phyloP scores from a whole-genome alignment of 2,113 vertebrate species.

The Bombycilla garrulus region DNA sequence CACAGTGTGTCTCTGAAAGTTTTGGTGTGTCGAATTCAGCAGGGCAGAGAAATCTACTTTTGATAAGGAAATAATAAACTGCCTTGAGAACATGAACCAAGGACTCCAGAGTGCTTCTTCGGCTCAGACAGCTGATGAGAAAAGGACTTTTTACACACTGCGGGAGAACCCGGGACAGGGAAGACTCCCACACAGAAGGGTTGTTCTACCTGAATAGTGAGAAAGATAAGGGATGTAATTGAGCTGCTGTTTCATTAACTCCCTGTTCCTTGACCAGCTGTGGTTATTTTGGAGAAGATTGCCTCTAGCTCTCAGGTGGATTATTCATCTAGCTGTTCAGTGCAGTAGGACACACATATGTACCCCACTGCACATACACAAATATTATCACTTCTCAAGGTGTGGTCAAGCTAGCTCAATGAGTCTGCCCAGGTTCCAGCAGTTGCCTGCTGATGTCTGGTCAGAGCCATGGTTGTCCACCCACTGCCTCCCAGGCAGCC shows the following conservation, averaged over 20 bases:
- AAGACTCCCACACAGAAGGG: no score
- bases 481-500: not conserved
- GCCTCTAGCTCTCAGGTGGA: not conserved
- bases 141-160: no score
- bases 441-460: not conserved
- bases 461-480: not conserved
- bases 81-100: no score
- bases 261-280: not conserved
- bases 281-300: not conserved
- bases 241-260: not conserved
- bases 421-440: no score
- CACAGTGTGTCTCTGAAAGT: no score
- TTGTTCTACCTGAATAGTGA: not conserved
- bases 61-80: no score
- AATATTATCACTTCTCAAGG: not conserved
- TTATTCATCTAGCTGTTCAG: not conserved
- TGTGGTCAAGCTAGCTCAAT: rapidly evolving
- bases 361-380: not conserved
- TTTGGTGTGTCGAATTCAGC: no score
- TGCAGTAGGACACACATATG: not conserved
- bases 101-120: no score
- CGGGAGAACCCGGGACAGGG: no score
- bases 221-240: not conserved
- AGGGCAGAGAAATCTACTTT: no score
- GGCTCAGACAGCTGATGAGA: no score